phyloP scores from a whole-genome alignment of 2,113 vertebrate species.

The Rhinogobius similis region DNA sequence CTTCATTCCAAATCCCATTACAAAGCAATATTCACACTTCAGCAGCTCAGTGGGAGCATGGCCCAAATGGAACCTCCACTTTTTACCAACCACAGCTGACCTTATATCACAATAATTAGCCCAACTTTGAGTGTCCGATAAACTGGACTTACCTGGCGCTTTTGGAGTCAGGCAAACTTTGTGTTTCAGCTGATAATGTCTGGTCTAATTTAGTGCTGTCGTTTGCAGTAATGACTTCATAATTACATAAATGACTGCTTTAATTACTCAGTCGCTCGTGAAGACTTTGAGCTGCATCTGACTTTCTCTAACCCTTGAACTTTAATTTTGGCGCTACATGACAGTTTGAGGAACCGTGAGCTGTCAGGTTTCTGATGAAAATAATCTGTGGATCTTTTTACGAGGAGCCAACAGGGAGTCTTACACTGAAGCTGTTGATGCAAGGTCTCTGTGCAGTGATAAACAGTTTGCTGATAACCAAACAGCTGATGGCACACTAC shows the following conservation, averaged over 20 bases:
- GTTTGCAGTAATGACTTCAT: constrained; percentile 4
- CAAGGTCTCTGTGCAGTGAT: constrained; percentile 14
- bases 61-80: background rate
- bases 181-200: background rate
- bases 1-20: constrained; percentile 6
- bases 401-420: constrained; percentile 5
- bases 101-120: background rate
- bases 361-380: constrained; percentile 15
- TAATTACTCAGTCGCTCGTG: background rate
- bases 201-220: constrained; percentile 4
- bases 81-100: background rate
- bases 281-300: constrained; percentile 2
- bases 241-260: constrained; percentile 12
- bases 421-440: constrained; percentile 27
- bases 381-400: constrained; percentile 8
- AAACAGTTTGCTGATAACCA: constrained; percentile 34
- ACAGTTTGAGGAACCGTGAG: background rate
- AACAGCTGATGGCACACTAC: constrained; percentile 20
- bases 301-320: constrained; percentile 15
- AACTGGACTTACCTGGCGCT: background rate
- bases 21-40: constrained; percentile 3
- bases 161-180: background rate
- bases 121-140: background rate
- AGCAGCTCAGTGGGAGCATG: background rate
- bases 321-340: constrained; percentile 1